A percentile compares a stretch with the other conserved stretches of the same genome.
Conservation (phyloP, 2,888 invertebrate genomes). For the Caenorhabditis doughertyi region DNA sequence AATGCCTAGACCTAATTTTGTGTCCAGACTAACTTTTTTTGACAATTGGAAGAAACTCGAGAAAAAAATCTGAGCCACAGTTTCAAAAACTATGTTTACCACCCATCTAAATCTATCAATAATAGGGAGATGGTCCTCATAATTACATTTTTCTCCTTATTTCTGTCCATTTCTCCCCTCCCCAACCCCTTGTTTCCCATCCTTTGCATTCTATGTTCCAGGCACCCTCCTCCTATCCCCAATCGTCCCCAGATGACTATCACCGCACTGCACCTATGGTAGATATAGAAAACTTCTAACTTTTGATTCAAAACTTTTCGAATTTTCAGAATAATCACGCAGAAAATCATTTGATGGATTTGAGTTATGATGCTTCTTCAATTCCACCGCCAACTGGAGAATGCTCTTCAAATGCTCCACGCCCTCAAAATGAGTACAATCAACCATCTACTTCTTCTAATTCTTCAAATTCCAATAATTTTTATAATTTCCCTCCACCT, state of each 20-base stretch:
- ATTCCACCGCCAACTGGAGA: neutral
- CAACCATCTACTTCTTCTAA: slow-evolving; percentile 10
- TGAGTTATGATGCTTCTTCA: slow-evolving; percentile 53
- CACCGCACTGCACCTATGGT: slow-evolving; percentile 24
- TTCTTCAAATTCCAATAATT: neutral
- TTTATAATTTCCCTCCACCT: slow-evolving; percentile 51
- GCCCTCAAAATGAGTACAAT: neutral
- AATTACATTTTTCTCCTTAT: neutral
- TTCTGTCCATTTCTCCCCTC: neutral
- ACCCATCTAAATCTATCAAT: too few species aligned
- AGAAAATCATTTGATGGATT: slow-evolving; percentile 35
- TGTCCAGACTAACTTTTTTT: too few species aligned
- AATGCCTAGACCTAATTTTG: too few species aligned
- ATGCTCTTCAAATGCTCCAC: slow-evolving; percentile 19
- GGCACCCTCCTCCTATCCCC: slow-evolving; percentile 42
- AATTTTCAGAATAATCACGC: slow-evolving; percentile 61
- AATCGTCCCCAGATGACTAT: slow-evolving; percentile 12
- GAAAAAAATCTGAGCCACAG: too few species aligned
- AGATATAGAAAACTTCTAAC: neutral
- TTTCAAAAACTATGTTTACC: too few species aligned
- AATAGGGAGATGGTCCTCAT: neutral
- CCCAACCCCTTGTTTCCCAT: too few species aligned
- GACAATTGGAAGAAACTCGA: too few species aligned
- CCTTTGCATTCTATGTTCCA: slow-evolving; percentile 34
- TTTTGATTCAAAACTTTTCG: neutral